Base-by-base conservation (phyloP, 2,113 vertebrate genomes). In the Neopipo cinnamomea region DNA sequence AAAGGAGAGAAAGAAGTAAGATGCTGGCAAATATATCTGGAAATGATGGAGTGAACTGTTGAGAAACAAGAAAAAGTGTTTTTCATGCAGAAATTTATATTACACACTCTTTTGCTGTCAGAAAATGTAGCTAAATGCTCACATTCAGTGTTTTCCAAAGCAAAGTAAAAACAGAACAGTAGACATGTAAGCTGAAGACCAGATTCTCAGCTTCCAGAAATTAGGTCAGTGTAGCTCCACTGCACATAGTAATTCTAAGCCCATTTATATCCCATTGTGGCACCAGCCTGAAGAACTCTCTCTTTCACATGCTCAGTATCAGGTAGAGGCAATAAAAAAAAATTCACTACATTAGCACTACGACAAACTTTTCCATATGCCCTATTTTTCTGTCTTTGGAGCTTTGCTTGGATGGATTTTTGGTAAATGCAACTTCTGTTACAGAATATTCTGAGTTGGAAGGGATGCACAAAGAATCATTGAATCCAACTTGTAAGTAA, bases 261-360 rank as follows among this genome's bases (percentile, higher is more conserved):
- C 42, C 41, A 35, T 66, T 93, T 90, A 18, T 68, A 90, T 70
- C 41, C 5, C 46, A 31, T 46, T 41, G 63, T 80, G 71, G 14
- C 49, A 66, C 19, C 46, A 56, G 42, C 37, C 46, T 35, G 52
- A 71, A 86, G 50, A 80, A 53, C 39, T 70, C 23, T 49, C 9
- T 25, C 35, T 37, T 83, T 61, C 47, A 58, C 42, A 28, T 0
- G 0, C 39, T 86, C 86, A 22, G 0, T 67, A 94, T 84, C 55
- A 75, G 42, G 46, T 14, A 53, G 68, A 80, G 27, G 49, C 50
- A 71, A 35, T 74, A 35, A 68, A 86, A 86, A 71, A 23, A 80
- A 88, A 74, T 8, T 11, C 6, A 5, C 31, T 73, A 4, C 0
- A 0, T 74, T 77, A 83, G 28, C 1, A 5, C 28, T 66, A 9